Conservation (phyloP, 30 jellyfish, hydroid and myxozoan species). For the Cassiopea xamachana region DNA sequence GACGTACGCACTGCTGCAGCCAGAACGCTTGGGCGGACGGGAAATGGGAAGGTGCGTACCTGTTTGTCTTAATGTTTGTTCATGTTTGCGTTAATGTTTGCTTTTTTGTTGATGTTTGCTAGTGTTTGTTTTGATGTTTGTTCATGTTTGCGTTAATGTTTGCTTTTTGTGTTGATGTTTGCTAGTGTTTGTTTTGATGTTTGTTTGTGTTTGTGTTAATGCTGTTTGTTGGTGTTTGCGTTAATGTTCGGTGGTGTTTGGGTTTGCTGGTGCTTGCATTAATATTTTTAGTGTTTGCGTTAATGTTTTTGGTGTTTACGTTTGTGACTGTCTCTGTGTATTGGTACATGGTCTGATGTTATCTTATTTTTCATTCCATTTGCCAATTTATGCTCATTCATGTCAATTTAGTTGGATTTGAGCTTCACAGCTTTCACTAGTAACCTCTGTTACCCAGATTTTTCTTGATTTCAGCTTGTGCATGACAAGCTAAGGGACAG, state of each 20-base stretch:
- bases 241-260: too few relatives aligned
- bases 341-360: too few relatives aligned
- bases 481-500: slow-evolving; percentile 84
- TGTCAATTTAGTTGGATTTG: too few relatives aligned
- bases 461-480: slow-evolving; percentile 67
- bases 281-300: too few relatives aligned
- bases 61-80: neutral
- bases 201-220: neutral
- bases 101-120: neutral
- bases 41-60: slow-evolving; percentile 85
- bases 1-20: slow-evolving; percentile 94
- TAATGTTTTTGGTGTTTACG: too few relatives aligned
- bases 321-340: too few relatives aligned
- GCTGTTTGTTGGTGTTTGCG: too few relatives aligned
- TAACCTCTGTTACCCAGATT: too few relatives aligned
- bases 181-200: neutral
- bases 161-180: neutral
- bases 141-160: neutral
- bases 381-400: too few relatives aligned
- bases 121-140: neutral
- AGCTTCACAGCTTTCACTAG: too few relatives aligned
- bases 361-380: too few relatives aligned
- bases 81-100: neutral
- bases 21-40: slow-evolving; percentile 88
- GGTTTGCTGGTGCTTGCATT: too few relatives aligned